These are phyloP conservation scores for Luperina testacea DNA, from an alignment of 2,888 invertebrate species.

Conservation along the genomic window DNA sequence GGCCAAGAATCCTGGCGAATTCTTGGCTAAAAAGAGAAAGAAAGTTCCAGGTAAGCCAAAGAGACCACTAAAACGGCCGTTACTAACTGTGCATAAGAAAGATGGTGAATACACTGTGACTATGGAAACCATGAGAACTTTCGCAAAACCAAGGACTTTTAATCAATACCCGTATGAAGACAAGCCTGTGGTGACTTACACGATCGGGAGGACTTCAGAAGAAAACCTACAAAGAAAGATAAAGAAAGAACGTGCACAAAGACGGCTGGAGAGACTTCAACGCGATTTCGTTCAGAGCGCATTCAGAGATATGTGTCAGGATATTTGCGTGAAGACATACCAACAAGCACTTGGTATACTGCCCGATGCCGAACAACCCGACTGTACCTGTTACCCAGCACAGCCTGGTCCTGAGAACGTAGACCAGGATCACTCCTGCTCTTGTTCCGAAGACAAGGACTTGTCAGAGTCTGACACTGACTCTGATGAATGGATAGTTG, in stretches of 20 bases:
- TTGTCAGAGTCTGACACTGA: conserved; percentile 82
- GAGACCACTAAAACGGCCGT: conserved; percentile 81
- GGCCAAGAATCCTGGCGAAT: conserved; percentile 81
- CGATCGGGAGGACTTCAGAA: conserved; percentile 85
- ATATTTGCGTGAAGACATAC: conserved; percentile 86
- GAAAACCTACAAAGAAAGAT: conserved; percentile 82
- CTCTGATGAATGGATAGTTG: conserved; percentile 86
- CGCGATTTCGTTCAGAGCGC: conserved; percentile 84
- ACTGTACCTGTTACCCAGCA: conserved; percentile 81
- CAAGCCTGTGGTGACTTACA: conserved; percentile 81
- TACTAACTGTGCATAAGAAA: conserved; percentile 83
- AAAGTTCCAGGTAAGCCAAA: conserved; percentile 76
- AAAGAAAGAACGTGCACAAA: conserved; percentile 80
- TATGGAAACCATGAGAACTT: conserved; percentile 86
- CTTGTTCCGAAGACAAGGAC: conserved; percentile 81
- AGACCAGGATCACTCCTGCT: conserved; percentile 80
- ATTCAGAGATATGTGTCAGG: conserved; percentile 84
- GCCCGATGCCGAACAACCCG: conserved; percentile 80
- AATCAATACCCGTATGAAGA: conserved; percentile 87
- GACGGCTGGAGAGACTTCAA: conserved; percentile 83
- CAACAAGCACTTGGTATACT: conserved; percentile 85
- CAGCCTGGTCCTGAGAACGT: conserved; percentile 74
- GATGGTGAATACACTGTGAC: conserved; percentile 85
- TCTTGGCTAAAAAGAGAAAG: conserved; percentile 79
- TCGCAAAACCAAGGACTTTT: conserved; percentile 76